A percentile compares a stretch with the other conserved stretches of the same genome.
Conservation (phyloP, 2,888 invertebrate genomes). For the Hypolimnas misippus region DNA sequence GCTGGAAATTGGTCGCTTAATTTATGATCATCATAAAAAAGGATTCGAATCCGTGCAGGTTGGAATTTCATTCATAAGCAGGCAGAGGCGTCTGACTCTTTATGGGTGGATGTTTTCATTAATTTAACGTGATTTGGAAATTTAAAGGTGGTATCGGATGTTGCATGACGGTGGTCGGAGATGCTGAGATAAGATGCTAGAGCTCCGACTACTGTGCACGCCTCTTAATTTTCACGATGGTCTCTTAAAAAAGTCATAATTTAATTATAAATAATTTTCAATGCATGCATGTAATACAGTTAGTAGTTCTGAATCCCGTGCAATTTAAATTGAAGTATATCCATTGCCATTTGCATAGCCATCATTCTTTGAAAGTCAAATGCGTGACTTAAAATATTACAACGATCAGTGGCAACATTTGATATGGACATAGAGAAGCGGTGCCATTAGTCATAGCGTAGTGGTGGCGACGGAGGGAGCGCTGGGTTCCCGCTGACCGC, state of each 20-base stretch:
- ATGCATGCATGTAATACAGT: not conserved
- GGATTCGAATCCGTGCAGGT: slow-evolving; percentile 77
- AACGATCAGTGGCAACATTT: slow-evolving; percentile 71
- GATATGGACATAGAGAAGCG: slow-evolving; percentile 68
- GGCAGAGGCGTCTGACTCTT: slow-evolving; percentile 83
- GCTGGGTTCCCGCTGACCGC: slow-evolving; percentile 45
- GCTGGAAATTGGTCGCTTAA: slow-evolving; percentile 82
- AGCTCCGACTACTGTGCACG: slow-evolving; percentile 67
- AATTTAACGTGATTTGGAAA: slow-evolving; percentile 76
- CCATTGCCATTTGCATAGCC: slow-evolving; percentile 65
- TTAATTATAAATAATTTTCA: not conserved
- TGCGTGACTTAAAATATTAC: slow-evolving; percentile 75
- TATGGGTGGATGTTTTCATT: slow-evolving; percentile 84
- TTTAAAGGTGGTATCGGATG: slow-evolving; percentile 73
- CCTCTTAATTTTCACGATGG: slow-evolving; percentile 11
- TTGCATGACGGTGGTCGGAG: slow-evolving; percentile 61
- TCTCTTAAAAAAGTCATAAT: not conserved
- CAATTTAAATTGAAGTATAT: slow-evolving; percentile 62
- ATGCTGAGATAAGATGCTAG: slow-evolving; percentile 65
- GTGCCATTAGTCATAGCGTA: slow-evolving; percentile 66
- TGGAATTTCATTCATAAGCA: slow-evolving; percentile 85
- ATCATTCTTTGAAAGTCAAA: slow-evolving; percentile 67
- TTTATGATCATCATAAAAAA: slow-evolving; percentile 82
- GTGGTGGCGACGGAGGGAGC: slow-evolving; percentile 53
- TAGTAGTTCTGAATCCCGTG: slow-evolving; percentile 29